Conservation (phyloP, 1,140 invertebrate species). For the Laodelphax striatellus region DNA sequence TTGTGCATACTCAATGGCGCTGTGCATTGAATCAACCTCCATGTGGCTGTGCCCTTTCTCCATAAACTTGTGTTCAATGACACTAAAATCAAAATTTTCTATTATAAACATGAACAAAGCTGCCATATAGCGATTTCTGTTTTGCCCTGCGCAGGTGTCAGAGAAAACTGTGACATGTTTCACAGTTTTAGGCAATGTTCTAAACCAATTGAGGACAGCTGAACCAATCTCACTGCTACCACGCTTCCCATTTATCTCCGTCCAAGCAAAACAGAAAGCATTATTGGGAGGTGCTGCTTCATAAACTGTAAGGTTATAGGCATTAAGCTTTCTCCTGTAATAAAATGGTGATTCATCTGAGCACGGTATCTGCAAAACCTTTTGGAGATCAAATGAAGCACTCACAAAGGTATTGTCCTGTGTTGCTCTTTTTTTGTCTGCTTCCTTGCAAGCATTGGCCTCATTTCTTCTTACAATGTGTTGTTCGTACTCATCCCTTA, state of each 20-base stretch:
- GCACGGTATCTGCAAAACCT: conserved; percentile 20
- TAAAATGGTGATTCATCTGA: conserved; percentile 13
- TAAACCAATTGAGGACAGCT: not conserved
- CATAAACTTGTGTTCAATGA: not conserved
- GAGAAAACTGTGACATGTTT: not conserved
- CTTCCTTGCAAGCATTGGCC: too few species aligned
- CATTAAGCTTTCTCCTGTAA: not conserved
- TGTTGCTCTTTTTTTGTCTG: too few species aligned
- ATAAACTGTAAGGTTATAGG: not conserved
- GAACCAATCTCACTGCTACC: not conserved
- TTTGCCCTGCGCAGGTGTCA: not conserved
- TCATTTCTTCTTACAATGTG: too few species aligned
- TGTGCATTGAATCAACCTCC: not conserved
- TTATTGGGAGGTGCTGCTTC: not conserved
- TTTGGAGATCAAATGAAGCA: conserved; percentile 24
- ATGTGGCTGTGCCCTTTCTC: not conserved
- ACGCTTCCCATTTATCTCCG: not conserved
- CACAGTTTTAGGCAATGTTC: not conserved
- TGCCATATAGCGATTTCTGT: not conserved
- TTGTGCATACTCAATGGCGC: not conserved
- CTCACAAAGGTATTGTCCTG: too few species aligned
- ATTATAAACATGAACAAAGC: not conserved
- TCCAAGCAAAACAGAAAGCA: not conserved
- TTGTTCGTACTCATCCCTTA: too few species aligned
- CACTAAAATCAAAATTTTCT: not conserved